Evolutionary conservation across 2,888 invertebrate species (phyloP), one percentile per base, ranked within the genome.

Genomic region (Drosophila anomalata): DNA sequence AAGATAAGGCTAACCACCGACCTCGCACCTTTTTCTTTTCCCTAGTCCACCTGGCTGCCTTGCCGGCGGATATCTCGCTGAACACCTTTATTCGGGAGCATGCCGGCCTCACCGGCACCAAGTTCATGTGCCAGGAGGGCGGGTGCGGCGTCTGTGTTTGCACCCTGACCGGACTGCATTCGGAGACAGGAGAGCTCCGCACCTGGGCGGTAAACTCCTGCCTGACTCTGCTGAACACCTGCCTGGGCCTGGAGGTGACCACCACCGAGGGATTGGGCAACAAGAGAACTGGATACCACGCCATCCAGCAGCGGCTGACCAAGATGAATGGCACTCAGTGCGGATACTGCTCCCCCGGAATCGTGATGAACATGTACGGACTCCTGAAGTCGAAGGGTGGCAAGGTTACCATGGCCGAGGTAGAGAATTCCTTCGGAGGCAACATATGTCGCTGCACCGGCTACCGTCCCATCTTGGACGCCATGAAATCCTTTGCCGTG

Each of bases 361-460:
- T 96, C 94, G 93, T 96, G 56, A 95, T 95, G 95, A 95, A 93
- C 79, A 95, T 96, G 95, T 91, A 75, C 89, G 94, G 94, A 42
- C 80, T 94, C 29, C 88, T 93, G 39, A 91, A 93, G 82, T 90
- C 92, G 0, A 93, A 93, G 63, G 77, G 75, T 2, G 92, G 93
- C 36, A 91, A 92, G 20, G 80, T 95, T 26, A 94, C 94, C 1
- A 93, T 93, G 92, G 92, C 93, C 73, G 94, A 95, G 78, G 93
- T 96, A 11, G 96, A 96, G 89, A 95, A 96, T 81, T 94, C 95
- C 0, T 96, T 96, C 79, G 96, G 96, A 7, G 93, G 96, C 52
- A 96, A 96, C 76, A 94, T 96, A 29, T 96, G 96, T 77, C 93
- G 96, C 56, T 96, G 96, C 82, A 96, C 96, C 0, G 96, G 96